Base-by-base conservation (phyloP, 2,888 invertebrate genomes). In the Aplocera efformata region DNA sequence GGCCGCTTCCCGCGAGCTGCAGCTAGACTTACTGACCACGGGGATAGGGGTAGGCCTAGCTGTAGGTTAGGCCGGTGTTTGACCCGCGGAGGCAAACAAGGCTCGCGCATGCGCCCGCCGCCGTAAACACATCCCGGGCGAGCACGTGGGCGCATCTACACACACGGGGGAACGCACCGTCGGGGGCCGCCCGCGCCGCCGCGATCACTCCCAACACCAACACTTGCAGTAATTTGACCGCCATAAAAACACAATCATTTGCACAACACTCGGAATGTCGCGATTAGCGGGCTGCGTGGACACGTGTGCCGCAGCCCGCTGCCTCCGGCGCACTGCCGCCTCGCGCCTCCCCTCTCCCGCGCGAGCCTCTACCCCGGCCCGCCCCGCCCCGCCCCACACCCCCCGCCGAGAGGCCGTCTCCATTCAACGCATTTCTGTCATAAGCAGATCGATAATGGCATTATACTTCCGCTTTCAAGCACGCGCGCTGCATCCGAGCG, bases 181-280 rank as follows among this genome's bases (percentile, higher is more conserved):
- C 79, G 67, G 77, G 79, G 67, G 82, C 81, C 60, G 83, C 83
- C 72, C 13, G 13, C 13, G 83, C 83, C 72, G 82, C 85, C 79
- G 81, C 79, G 66, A 79, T 76, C 76, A 77, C 86, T 73, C 79
- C 86, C 83, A 86, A 71, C 80, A 83, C 78, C 80, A 17, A 17
- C 13, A 17, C 90, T 90, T 90, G 91, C 90, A 92, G 90, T 90
- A 92, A 91, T 91, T 91, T 91, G 90, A 92, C 90, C 92, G 93
- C 93, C 93, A 93, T 93, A 92, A 90, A 92, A 91, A 90, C 90
- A 89, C 89, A 90, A 89, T 90, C 92, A 92, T 92, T 91, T 91
- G 92, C 90, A 89, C 86, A 74, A 70, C 75, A 83, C 82, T 79
- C 81, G 79, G 62, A 74, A 77, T 72, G 48, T 66, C 65, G 59